A percentile compares a stretch with the other conserved stretches of the same genome.
Evolutionary conservation across 2,888 invertebrate genomes (phyloP).

Genomic region (Caenorhabditis sp.): DNA sequence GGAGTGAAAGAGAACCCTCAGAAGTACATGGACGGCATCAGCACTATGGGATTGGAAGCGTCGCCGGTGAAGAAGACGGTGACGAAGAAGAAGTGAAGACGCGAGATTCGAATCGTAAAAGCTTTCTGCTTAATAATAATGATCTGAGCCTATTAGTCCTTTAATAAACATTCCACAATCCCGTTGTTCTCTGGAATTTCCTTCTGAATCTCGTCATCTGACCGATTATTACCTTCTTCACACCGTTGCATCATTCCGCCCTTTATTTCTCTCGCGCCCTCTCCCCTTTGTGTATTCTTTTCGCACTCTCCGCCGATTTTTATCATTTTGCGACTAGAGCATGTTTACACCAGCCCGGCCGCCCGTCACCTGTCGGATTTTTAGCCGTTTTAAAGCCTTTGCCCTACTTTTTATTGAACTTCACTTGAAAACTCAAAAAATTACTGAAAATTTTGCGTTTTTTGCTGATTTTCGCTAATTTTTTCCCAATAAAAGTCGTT

Average conservation of each 20-base stretch:
- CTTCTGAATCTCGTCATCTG: no score
- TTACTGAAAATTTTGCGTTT: no score
- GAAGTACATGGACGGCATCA: background rate
- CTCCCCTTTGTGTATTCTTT: slow-evolving; percentile 2
- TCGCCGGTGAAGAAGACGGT: no score
- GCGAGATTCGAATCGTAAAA: no score
- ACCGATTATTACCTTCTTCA: no score
- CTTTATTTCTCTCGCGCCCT: slow-evolving; percentile 5
- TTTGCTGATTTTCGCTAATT: background rate
- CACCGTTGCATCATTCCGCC: background rate
- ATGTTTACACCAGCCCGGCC: slow-evolving; percentile 44
- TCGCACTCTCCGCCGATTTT: slow-evolving; percentile 1
- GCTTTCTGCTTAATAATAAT: no score
- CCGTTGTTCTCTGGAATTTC: no score
- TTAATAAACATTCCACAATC: no score
- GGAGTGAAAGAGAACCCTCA: slow-evolving; percentile 16
- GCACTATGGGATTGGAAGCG: background rate
- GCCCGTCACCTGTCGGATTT: slow-evolving; percentile 45
- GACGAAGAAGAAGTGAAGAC: no score
- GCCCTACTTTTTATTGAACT: background rate
- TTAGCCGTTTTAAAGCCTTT: no score
- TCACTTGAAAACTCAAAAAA: no score
- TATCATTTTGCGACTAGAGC: slow-evolving; percentile 46
- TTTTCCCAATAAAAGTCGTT: background rate
- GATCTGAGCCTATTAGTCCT: no score